Evolutionary conservation across 1,140 invertebrate genomes (phyloP), one percentile per base, ranked within the genome.

Genomic region (Camponotus pennsylvanicus): DNA sequence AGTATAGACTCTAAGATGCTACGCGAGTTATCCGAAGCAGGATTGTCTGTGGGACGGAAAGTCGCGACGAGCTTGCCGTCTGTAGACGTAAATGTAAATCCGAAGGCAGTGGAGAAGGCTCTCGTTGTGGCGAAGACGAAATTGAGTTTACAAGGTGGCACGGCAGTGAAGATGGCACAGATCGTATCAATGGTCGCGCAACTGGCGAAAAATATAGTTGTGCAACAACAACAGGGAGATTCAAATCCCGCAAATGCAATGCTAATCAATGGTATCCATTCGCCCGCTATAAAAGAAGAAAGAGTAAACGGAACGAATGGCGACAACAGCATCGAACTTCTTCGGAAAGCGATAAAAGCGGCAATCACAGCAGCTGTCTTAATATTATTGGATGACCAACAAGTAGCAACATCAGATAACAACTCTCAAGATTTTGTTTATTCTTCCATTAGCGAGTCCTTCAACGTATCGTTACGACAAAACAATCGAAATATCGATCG

Each of bases 1-100:
- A 96, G 96, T 79, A 96, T 97, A 70, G 97, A 97, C 89, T 96
- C 96, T 3, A 96, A 96, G 87, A 97, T 97, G 96, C 90, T 97
- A 34, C 95, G 96, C 92, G 97, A 97, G 89, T 92, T 97, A 40
- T 97, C 97, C 2, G 96, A 97, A 93, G 97, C 97, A 61, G 97
- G 97, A 63, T 96, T 97, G 95, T 96, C 96, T 1, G 95, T 97
- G 57, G 97, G 97, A n/a, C 94, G 96, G 85, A 96, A 97, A 93
- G 95, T 96, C 2, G 95, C 96, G 1, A 94, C 96, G 2, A 96
- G 96, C 90, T 91, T 97, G 80, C 96, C 97, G 2, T 95, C 95
- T 6, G 96, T 97, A 2, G 96, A 96, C 91, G 95, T 97, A 18
- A 95, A 96, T 71, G 92, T 96, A 21, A 96, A 96, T 92, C 95